Evolutionary conservation across 2,797 vertebrate species (phyloP).

Genomic region (Enteromius afrohamiltoni): DNA sequence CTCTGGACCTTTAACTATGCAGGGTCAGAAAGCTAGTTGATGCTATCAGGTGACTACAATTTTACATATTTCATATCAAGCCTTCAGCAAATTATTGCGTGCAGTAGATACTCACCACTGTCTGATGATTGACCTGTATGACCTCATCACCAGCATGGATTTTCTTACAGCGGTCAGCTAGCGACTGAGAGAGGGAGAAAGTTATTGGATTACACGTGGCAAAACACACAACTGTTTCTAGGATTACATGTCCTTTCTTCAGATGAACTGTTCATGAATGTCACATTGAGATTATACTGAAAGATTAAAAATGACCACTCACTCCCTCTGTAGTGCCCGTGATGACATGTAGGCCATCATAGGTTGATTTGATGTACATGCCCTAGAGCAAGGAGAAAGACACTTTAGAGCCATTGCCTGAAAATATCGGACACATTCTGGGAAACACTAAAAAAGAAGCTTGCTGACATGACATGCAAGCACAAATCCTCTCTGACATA

Average conservation of each 20-base stretch:
- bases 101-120: slow-evolving; percentile 85
- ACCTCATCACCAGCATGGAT: slow-evolving; percentile 99
- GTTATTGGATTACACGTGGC: slow-evolving; percentile 5
- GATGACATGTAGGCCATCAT: slow-evolving; percentile 98
- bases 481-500: slow-evolving; percentile 50
- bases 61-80: too few relatives aligned
- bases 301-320: slow-evolving; percentile 72
- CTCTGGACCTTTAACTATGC: too few relatives aligned
- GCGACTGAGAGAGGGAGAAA: slow-evolving; percentile 74
- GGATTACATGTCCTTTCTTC: background rate
- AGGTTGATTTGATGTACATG: slow-evolving; percentile 99
- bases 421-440: slow-evolving; percentile 40
- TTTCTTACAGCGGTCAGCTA: slow-evolving; percentile 99
- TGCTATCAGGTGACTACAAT: too few relatives aligned
- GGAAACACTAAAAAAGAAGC: slow-evolving; percentile 31
- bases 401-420: slow-evolving; percentile 41
- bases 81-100: slow-evolving; percentile 5
- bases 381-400: slow-evolving; percentile 80
- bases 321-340: slow-evolving; percentile 99
- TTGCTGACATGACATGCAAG: slow-evolving; percentile 41
- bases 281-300: slow-evolving; percentile 28
- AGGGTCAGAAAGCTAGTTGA: too few relatives aligned
- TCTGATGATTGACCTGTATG: slow-evolving; percentile 99
- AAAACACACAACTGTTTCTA: slow-evolving; percentile 16
- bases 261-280: background rate